These are phyloP conservation scores for Protobothrops flavoviridis DNA, from an alignment of 2,113 vertebrate species.

Conservation along the genomic window DNA sequence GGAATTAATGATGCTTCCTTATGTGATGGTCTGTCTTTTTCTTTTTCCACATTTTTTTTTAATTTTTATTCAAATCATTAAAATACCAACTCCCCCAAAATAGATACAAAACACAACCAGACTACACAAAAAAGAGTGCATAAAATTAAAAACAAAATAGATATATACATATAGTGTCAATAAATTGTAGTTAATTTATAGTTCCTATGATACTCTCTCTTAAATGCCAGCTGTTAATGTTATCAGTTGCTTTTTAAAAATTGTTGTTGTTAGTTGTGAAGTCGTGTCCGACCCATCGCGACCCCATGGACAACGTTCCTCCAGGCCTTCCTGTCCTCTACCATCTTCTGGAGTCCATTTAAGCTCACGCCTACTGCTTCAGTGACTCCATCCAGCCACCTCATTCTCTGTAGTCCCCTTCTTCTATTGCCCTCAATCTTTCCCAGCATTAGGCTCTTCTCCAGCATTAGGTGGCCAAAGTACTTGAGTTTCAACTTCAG, in stretches of 20 bases:
- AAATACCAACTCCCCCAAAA: background rate
- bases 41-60: background rate
- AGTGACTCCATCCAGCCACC: too few relatives aligned
- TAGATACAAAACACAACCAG: background rate
- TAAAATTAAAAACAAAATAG: background rate
- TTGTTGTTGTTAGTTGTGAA: too few relatives aligned
- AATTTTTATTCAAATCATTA: background rate
- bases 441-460: too few relatives aligned
- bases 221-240: slow-evolving; percentile 24
- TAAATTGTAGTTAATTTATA: background rate
- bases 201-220: background rate
- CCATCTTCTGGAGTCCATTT: too few relatives aligned
- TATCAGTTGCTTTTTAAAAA: slow-evolving; percentile 30
- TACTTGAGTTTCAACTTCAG: too few relatives aligned
- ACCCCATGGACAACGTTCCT: too few relatives aligned
- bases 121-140: background rate
- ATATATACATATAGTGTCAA: background rate
- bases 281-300: too few relatives aligned
- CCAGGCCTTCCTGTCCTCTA: too few relatives aligned
- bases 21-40: slow-evolving; percentile 17
- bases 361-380: too few relatives aligned
- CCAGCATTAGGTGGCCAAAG: too few relatives aligned
- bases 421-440: too few relatives aligned
- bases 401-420: too few relatives aligned
- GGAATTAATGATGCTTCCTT: slow-evolving; percentile 49